Evolutionary conservation across 2,888 invertebrate species (phyloP), one percentile per base, ranked within the genome.

Genomic region (Noctua comes): DNA sequence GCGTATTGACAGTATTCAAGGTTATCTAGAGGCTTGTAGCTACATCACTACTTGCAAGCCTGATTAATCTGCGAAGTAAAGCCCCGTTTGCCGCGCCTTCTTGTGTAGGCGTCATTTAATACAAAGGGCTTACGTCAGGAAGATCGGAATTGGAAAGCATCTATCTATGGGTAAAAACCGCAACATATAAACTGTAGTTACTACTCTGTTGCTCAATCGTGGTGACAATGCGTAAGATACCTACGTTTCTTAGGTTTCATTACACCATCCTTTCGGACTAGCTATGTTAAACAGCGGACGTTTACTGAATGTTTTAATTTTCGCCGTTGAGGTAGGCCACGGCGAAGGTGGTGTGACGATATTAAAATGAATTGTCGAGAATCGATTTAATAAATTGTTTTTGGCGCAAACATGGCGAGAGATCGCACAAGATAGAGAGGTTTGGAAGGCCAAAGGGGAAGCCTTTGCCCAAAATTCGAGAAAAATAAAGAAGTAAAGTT

Each of bases 31-130:
- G 24, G 36, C 21, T 70, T 65, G n/a, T 77, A 48, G 18, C 40
- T 54, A 36, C 31, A 48, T 74, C 57, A 81, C 24, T 68, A 80
- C 66, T 59, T 59, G 57, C 36, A 57, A 68, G 68, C 51, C 13
- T 68, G 76, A 82, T 76, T 82, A 62, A 31, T 76, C 43, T 64
- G 18, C 76, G 40, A 57, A n/a, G 65, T 74, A 74, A 46, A 65
- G 46, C 10, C 8, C 36, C 31, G 77, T 40, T 76, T 10, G 57
- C 64, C 65, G 51, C 80, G 68, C 77, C 80, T 65, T 43, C 24
- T 59, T 76, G 76, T 24, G 68, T 70, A 24, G 80, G 80, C 65
- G 57, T 18, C 65, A 31, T 59, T 36, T 40, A 59, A 70, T 36
- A 65, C 48, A 43, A 57, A 76, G 64, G 36, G 54, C 48, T 43